Evolutionary conservation across 2,888 invertebrate species (phyloP).

Genomic region (Allacma fusca): DNA sequence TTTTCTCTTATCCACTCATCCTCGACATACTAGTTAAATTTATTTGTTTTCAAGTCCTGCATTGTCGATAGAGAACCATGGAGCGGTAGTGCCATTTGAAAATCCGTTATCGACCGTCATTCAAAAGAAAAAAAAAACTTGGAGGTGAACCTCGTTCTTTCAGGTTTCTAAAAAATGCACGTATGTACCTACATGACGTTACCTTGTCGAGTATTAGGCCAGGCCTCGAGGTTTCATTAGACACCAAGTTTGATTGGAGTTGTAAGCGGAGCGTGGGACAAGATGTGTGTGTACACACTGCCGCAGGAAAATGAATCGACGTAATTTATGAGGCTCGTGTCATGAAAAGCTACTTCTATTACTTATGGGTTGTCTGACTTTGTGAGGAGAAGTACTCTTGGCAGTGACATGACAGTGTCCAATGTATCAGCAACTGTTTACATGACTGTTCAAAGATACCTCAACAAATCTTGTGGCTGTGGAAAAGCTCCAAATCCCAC

Average conservation of each 20-base stretch:
- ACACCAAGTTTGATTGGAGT: too few relatives aligned
- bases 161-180: too few relatives aligned
- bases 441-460: conserved; percentile 29
- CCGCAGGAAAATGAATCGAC: conserved; percentile 42
- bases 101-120: too few relatives aligned
- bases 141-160: not conserved
- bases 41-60: too few relatives aligned
- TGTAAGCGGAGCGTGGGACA: too few relatives aligned
- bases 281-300: conserved; percentile 5
- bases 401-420: conserved; percentile 38
- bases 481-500: not conserved
- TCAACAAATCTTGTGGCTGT: conserved; percentile 18
- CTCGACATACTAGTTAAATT: not conserved
- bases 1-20: conserved; percentile 16
- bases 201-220: too few relatives aligned
- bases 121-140: not conserved
- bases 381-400: conserved; percentile 20
- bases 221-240: not conserved
- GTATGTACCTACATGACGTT: too few relatives aligned
- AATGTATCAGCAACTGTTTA: conserved; percentile 40
- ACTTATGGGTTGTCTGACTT: conserved; percentile 30
- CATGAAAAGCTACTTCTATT: conserved; percentile 39
- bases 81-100: too few relatives aligned
- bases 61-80: too few relatives aligned
- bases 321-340: conserved; percentile 43